Conservation (phyloP, 2,888 invertebrate genomes). For the Gandaritis pyraliata region DNA sequence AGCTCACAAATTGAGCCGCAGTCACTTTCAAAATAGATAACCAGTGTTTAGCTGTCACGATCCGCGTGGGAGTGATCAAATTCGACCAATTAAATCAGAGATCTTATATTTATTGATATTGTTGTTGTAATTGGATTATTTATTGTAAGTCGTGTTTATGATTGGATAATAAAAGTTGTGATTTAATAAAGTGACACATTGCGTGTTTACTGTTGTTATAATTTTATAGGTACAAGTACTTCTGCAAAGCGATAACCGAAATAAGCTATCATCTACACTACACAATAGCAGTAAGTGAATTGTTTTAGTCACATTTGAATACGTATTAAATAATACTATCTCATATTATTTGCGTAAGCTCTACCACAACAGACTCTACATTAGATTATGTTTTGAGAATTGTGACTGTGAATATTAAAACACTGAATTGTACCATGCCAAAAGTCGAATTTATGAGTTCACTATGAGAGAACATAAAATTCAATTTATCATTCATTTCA, state of each 20-base stretch:
- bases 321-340: no score
- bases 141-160: slow-evolving; percentile 16
- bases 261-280: not conserved
- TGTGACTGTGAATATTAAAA: no score
- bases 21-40: slow-evolving; percentile 27
- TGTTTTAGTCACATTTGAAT: no score
- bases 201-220: not conserved
- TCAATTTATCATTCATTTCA: no score
- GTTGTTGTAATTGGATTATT: slow-evolving; percentile 28
- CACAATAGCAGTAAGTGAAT: no score
- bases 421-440: no score
- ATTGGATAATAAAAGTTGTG: slow-evolving; percentile 18
- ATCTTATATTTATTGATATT: slow-evolving; percentile 25
- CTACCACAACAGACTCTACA: no score
- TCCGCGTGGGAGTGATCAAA: slow-evolving; percentile 26
- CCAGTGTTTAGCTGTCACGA: slow-evolving; percentile 29
- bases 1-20: slow-evolving; percentile 9
- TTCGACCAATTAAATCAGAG: slow-evolving; percentile 24
- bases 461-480: no score
- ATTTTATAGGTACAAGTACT: not conserved
- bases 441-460: no score
- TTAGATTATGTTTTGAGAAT: no score
- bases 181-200: slow-evolving; percentile 24
- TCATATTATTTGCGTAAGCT: no score
- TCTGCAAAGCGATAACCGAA: not conserved